Conservation (phyloP, 2,888 invertebrate species). For the Acrobeloides nanus region DNA sequence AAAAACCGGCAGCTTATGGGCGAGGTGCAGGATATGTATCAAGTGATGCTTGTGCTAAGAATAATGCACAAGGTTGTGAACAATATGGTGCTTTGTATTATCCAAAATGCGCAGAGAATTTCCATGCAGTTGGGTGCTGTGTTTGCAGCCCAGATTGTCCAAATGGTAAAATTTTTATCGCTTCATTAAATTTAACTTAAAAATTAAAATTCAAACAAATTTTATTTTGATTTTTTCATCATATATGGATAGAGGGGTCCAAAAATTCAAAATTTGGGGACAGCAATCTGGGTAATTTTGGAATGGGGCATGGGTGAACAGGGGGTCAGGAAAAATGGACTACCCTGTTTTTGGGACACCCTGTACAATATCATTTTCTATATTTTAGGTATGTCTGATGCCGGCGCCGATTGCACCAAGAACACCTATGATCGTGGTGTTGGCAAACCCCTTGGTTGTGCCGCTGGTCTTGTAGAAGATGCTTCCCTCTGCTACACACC, state of each 20-base stretch:
- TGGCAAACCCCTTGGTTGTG: not conserved
- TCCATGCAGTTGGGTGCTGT: not conserved
- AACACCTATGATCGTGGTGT: not conserved
- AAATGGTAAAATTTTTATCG: not conserved
- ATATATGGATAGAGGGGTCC: no score
- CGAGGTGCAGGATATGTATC: slow-evolving; percentile 1
- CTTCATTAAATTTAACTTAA: no score
- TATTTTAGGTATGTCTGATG: not conserved
- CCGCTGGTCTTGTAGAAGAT: slow-evolving; percentile 1
- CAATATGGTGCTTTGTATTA: not conserved
- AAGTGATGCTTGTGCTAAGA: not conserved
- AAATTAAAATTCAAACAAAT: no score
- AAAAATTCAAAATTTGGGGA: no score
- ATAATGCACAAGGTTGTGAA: not conserved
- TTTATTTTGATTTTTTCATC: no score
- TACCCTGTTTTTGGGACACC: no score
- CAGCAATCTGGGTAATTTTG: no score
- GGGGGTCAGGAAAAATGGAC: no score
- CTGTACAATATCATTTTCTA: not conserved
- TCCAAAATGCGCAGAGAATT: slow-evolving; percentile 1
- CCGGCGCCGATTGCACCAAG: not conserved
- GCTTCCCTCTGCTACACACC: not conserved
- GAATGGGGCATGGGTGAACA: no score
- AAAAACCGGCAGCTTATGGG: not conserved
- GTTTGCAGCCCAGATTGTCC: not conserved